Conservation (phyloP, 2,113 vertebrate species). For the Neotragus pygmaeus region DNA sequence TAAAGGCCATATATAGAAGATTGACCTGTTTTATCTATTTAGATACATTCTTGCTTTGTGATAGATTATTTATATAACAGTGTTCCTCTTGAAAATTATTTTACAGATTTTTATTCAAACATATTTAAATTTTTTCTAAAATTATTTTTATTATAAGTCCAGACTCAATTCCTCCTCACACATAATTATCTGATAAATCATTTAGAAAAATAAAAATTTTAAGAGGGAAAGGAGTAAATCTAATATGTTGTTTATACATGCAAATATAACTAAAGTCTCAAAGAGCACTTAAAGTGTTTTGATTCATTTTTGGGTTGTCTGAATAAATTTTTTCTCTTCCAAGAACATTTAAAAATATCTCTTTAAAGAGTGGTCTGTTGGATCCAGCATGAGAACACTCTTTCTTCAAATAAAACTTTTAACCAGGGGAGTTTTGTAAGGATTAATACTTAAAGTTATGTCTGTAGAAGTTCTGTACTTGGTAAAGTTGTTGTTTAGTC, state of each 20-base stretch:
- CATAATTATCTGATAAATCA: slow-evolving; percentile 69
- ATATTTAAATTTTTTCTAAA: slow-evolving; percentile 62
- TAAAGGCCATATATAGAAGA: neutral
- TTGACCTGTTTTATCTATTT: neutral
- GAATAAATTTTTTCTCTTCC: slow-evolving; percentile 69
- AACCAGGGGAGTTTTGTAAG: slow-evolving; percentile 17
- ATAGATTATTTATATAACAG: neutral
- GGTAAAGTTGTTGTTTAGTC: neutral
- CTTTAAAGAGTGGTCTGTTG: slow-evolving; percentile 47
- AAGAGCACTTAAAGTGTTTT: slow-evolving; percentile 70
- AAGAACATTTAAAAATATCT: slow-evolving; percentile 44
- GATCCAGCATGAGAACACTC: slow-evolving; percentile 53
- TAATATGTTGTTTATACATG: slow-evolving; percentile 69
- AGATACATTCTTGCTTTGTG: neutral
- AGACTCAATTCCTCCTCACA: slow-evolving; percentile 37
- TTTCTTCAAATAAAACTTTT: neutral
- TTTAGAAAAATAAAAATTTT: slow-evolving; percentile 69
- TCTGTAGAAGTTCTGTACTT: slow-evolving; percentile 53
- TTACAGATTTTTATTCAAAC: neutral
- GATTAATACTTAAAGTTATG: slow-evolving; percentile 68
- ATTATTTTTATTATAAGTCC: slow-evolving; percentile 29
- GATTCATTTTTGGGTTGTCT: slow-evolving; percentile 63
- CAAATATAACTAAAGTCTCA: slow-evolving; percentile 70
- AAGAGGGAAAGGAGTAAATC: slow-evolving; percentile 65
- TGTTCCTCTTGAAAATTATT: neutral